A percentile compares a stretch with the other conserved stretches of the same genome.
These are phyloP conservation scores for Hydrotaea diabolus DNA, from an alignment of 2,888 invertebrate species.

Conservation along the genomic window DNA sequence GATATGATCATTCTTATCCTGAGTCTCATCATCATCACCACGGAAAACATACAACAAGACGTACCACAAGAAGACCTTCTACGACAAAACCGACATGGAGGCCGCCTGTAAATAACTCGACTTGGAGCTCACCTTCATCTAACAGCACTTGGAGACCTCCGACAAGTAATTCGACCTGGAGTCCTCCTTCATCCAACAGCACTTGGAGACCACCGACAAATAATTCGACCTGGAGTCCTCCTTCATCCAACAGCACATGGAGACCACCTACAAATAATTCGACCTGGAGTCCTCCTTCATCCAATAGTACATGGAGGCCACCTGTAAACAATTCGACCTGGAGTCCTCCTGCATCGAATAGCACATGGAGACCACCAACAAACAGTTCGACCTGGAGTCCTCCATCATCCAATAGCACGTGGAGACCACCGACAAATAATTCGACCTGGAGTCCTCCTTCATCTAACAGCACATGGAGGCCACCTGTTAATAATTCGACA, in stretches of 20 bases:
- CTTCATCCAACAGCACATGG: neutral
- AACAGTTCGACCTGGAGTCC: neutral
- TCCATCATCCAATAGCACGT: neutral
- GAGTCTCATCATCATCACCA: neutral
- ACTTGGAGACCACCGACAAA: neutral
- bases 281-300: neutral
- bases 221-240: neutral
- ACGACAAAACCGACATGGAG: neutral
- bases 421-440: neutral
- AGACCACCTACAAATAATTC: neutral
- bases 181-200: neutral
- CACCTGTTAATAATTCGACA: neutral
- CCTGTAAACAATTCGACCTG: neutral
- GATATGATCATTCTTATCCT: no score
- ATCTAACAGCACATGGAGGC: neutral
- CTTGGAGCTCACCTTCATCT: neutral
- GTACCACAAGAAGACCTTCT: neutral
- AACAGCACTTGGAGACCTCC: conserved; percentile 1
- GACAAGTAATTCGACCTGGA: neutral
- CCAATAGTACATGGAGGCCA: neutral
- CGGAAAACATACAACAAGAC: no score
- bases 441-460: conserved; percentile 6
- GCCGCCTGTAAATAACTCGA: neutral
- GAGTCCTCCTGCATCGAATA: neutral
- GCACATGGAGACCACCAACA: neutral